Conservation (phyloP, 92 coral and sea anemone species). For the Anthopleura xanthogrammica region DNA sequence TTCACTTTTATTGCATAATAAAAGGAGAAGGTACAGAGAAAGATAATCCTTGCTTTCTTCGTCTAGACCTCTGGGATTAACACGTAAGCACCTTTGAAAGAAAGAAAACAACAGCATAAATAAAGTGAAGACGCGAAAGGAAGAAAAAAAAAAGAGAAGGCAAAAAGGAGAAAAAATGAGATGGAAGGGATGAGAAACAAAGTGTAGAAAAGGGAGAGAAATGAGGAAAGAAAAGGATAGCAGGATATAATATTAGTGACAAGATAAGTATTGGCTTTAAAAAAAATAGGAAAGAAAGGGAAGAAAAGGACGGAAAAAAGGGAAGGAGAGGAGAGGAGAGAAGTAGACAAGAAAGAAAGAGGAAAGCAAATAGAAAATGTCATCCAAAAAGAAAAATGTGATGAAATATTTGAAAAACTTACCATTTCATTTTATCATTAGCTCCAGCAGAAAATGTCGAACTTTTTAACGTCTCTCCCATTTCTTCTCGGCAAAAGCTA, state of each 20-base stretch:
- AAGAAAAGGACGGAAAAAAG: too few species aligned
- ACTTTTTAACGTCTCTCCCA: constrained; percentile 98
- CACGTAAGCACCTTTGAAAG: constrained; percentile 84
- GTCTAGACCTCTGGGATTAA: constrained; percentile 97
- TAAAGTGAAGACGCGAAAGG: neutral
- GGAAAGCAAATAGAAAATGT: neutral
- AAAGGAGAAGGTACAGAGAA: constrained; percentile 80
- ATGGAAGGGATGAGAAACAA: too few species aligned
- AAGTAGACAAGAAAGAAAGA: neutral
- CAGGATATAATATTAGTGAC: too few species aligned
- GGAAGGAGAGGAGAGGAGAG: too few species aligned
- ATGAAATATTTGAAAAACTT: neutral
- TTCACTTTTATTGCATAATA: constrained; percentile 98
- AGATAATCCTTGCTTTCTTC: constrained; percentile 99
- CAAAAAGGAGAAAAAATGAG: too few species aligned
- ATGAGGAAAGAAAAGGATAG: neutral
- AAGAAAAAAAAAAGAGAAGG: too few species aligned
- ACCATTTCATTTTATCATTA: constrained; percentile 99
- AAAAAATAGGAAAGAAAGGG: too few species aligned
- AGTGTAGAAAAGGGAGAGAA: too few species aligned
- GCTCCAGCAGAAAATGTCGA: constrained; percentile 99
- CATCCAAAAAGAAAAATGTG: neutral
- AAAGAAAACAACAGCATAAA: neutral
- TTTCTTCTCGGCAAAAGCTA: constrained; percentile 97
- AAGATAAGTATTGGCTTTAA: too few species aligned